Conservation (phyloP, 2,797 vertebrate genomes). For the Myripristis jacobus region DNA sequence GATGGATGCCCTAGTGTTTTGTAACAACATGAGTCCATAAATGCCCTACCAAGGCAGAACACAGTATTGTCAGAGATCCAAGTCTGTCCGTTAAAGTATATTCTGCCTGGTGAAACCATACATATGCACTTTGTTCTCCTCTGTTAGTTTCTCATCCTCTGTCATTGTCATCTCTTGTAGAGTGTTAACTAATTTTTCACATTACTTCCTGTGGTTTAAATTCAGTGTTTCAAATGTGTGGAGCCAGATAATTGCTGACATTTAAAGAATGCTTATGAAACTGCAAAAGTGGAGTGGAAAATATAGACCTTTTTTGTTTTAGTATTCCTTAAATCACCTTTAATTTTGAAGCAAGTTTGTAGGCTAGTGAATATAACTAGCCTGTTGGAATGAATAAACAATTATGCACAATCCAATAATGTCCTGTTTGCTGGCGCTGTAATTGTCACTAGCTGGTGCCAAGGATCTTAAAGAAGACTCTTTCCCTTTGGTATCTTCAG, state of each 20-base stretch:
- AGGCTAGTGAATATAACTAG: slow-evolving; percentile 62
- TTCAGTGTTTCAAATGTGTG: slow-evolving; percentile 69
- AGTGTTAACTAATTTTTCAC: slow-evolving; percentile 45
- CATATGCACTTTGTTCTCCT: slow-evolving; percentile 49
- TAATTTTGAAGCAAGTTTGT: slow-evolving; percentile 66
- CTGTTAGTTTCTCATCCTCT: slow-evolving; percentile 22
- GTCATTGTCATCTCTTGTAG: slow-evolving; percentile 29
- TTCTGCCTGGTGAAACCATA: slow-evolving; percentile 36
- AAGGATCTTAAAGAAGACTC: neutral
- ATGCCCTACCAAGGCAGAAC: slow-evolving; percentile 38
- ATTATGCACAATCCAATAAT: slow-evolving; percentile 72
- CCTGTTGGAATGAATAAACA: slow-evolving; percentile 79
- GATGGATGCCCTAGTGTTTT: slow-evolving; percentile 31
- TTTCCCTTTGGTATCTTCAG: too few relatives aligned
- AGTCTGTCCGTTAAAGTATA: slow-evolving; percentile 30
- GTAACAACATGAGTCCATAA: slow-evolving; percentile 16
- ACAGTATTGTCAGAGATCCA: slow-evolving; percentile 62
- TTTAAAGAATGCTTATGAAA: slow-evolving; percentile 52
- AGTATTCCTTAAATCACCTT: slow-evolving; percentile 62
- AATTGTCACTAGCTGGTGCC: neutral
- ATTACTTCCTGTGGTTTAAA: slow-evolving; percentile 41
- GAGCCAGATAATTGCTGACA: slow-evolving; percentile 41
- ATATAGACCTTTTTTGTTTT: slow-evolving; percentile 44
- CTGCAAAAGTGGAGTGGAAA: slow-evolving; percentile 20
- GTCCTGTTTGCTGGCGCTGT: slow-evolving; percentile 27